Evolutionary conservation across 1,140 invertebrate genomes (phyloP).

Genomic region (Drosophila baimaii): DNA sequence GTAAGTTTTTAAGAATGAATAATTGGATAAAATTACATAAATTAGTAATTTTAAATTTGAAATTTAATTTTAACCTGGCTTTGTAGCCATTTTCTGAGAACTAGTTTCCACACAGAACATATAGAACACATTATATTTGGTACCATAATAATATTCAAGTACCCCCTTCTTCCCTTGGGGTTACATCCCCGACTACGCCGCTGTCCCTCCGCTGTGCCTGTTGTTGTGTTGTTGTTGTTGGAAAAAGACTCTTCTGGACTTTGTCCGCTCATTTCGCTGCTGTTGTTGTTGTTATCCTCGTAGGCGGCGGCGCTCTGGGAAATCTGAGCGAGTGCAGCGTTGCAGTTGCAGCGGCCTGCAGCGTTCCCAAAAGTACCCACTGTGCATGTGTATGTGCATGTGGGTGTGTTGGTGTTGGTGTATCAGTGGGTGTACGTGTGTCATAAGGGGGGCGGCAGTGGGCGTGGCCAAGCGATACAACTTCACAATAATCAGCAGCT

Average conservation of each 20-base stretch:
- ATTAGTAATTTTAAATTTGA: too few species aligned
- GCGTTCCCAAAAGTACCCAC: conserved; percentile 35
- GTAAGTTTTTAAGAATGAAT: neutral
- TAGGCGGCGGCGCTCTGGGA: conserved; percentile 72
- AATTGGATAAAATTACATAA: neutral
- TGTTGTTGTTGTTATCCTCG: conserved; percentile 47
- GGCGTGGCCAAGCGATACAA: conserved; percentile 45
- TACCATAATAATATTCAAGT: conserved; percentile 1
- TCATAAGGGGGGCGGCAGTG: conserved; percentile 17
- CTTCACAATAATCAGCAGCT: conserved; percentile 52
- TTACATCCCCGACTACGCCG: conserved; percentile 14
- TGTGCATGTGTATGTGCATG: conserved; percentile 32
- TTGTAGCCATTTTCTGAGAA: neutral
- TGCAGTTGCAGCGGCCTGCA: conserved; percentile 39
- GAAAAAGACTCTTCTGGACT: conserved; percentile 45
- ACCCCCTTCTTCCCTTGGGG: neutral
- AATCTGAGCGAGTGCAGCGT: conserved; percentile 74
- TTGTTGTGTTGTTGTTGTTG: conserved; percentile 30
- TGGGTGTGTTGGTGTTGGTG: too few species aligned
- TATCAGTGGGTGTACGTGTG: neutral
- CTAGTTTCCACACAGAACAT: neutral
- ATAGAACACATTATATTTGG: neutral
- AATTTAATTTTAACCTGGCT: neutral
- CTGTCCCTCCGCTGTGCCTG: neutral
- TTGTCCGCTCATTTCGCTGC: conserved; percentile 43